Conservation (phyloP, 2,113 vertebrate genomes). For the Phoxinus phoxinus region DNA sequence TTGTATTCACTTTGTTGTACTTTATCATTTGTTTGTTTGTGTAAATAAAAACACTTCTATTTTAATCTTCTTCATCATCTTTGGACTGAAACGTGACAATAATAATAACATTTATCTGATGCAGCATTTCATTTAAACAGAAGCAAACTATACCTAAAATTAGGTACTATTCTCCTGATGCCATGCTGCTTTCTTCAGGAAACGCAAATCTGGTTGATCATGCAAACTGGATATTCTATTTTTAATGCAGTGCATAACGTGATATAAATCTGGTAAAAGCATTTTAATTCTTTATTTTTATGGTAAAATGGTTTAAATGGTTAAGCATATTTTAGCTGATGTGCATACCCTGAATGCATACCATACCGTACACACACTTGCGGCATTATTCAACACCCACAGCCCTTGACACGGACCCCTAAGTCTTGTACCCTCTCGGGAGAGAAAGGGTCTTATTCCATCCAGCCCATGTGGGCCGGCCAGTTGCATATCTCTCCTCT, state of each 20-base stretch:
- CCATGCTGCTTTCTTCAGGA: not conserved
- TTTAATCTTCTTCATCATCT: too few relatives aligned
- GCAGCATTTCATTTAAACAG: not conserved
- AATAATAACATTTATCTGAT: not conserved
- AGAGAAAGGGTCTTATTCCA: not conserved
- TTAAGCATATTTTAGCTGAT: not conserved
- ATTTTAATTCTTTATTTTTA: too few relatives aligned
- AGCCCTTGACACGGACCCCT: not conserved
- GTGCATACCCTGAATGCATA: not conserved
- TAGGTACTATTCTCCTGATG: not conserved
- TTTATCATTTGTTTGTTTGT: too few relatives aligned
- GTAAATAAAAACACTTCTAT: too few relatives aligned
- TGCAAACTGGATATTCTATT: not conserved
- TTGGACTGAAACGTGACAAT: too few relatives aligned
- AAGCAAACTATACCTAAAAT: not conserved
- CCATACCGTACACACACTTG: not conserved
- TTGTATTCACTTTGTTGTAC: too few relatives aligned
- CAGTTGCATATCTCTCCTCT: constrained; percentile 42
- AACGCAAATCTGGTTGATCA: constrained; percentile 15
- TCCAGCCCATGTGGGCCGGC: not conserved
- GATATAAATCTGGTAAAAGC: not conserved
- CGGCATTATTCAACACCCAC: constrained; percentile 8
- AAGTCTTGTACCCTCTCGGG: not conserved
- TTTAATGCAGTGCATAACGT: not conserved
- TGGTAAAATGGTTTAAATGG: too few relatives aligned